Evolutionary conservation across 2,888 invertebrate species (phyloP).

Genomic region (Hyppa rectilinea): DNA sequence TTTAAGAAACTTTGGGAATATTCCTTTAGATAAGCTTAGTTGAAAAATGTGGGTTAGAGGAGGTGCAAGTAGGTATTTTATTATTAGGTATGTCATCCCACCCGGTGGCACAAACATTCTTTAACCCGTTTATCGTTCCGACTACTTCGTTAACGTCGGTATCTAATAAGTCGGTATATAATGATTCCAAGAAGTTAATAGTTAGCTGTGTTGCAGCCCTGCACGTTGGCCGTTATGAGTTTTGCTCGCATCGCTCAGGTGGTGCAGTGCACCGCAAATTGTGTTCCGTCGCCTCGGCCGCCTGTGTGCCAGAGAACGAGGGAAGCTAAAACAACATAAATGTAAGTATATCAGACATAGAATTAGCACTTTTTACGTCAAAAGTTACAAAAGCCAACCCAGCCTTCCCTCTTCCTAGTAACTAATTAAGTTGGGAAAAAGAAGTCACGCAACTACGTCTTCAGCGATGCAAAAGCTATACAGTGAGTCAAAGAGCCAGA

Average conservation of each 20-base stretch:
- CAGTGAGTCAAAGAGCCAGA: neutral
- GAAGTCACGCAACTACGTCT: neutral
- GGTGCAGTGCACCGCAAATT: constrained; percentile 28
- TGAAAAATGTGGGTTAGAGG: no score
- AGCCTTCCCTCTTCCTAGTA: neutral
- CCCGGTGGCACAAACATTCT: no score
- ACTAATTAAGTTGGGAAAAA: neutral
- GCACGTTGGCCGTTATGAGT: constrained; percentile 2
- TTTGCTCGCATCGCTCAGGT: constrained; percentile 16
- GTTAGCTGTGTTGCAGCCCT: constrained; percentile 6
- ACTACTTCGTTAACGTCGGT: no score
- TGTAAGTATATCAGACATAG: neutral
- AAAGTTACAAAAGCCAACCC: neutral
- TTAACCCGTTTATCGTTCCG: no score
- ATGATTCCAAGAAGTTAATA: neutral
- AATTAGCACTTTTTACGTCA: neutral
- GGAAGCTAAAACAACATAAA: neutral
- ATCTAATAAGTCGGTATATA: no score
- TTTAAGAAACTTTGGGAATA: no score
- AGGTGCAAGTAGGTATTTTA: no score
- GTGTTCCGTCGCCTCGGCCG: constrained; percentile 6
- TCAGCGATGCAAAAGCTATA: neutral
- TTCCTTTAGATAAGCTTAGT: no score
- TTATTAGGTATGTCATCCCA: no score
- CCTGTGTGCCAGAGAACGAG: neutral